Base-by-base conservation (phyloP, 1,140 invertebrate genomes). In the Drosophila lacteicornis region DNA sequence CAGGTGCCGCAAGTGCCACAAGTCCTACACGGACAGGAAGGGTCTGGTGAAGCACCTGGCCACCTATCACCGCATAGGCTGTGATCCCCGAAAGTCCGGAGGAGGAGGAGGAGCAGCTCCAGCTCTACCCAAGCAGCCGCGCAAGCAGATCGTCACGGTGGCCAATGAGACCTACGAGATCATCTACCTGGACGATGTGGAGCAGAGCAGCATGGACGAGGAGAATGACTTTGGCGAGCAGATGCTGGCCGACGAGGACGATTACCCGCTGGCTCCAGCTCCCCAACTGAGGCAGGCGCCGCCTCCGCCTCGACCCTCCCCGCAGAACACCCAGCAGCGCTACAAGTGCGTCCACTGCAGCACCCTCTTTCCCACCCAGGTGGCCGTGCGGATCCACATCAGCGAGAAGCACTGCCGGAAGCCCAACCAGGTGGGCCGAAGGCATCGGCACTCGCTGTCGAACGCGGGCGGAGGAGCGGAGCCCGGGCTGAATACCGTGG, bases 1-100 rank as follows among this genome's bases (percentile, higher is more conserved):
- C 11, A 71, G 88, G 6, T 92, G 91, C 45, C 84, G 84, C 49
- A 77, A 92, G 40, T 92, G 91, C 59, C 68, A 78, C 30, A 92
- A 92, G 45, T 81, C 87, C 0, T 92, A 92, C 57, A 92, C 91
- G 12, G 91, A 92, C 57, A 79, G 91, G 1, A 92, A 92, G 38
- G 91, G 91, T 25, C 69, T 92, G 27, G 84, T 92, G 3, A 92
- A 92, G 19, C 91, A 92, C 53, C 71, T 92, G 49, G 75, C 87
- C 36, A 91, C 82, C 43, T 74, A 79, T 53, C 91, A 92, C 75
- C 76, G 86, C 27, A 49, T 88, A 1, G 86, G 77, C 13, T 81
- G 75, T 27, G 79, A 75, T 13, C 33, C 75, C 1, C 59, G 65
- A 12, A 84, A 82, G 45, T 40, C 49, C n/a, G n/a, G n/a, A 2